Evolutionary conservation across 2,113 vertebrate species (phyloP), one percentile per base, ranked within the genome.

Genomic region (Psittacula cyanocephala): DNA sequence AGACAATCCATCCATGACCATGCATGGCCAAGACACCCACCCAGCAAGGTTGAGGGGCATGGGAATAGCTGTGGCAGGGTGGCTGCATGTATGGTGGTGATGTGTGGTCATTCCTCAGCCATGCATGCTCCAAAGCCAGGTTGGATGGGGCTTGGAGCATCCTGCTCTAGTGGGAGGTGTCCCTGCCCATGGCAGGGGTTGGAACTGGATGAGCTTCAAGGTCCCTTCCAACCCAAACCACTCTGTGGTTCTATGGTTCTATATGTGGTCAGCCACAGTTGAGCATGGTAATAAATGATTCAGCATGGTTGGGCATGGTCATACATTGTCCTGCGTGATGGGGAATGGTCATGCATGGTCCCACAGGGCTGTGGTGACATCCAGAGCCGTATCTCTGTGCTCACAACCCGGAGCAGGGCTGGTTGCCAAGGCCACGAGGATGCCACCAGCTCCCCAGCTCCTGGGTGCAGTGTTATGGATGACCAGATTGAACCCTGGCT

Each of bases 391-490:
- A 4, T 16, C 24, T 5, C 69, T 7, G 50, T 43, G 69, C 35
- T 52, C 59, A 9, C 27, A 67, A 39, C 41, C 60, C 2, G 35
- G 60, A 9, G 37, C 49, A 53, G 80, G 41, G 29, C 65, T 3
- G 3, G 19, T 39, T 3, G 0, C 57, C 25, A 13, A 39, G 52
- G 47, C 9, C 65, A 17, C 0, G 1, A 44, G 49, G 63, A 37
- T 16, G 33, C 65, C 0, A 1, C 55, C 68, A 63, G 71, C 77
- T 43, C 75, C 1, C 39, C 80, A 47, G 69, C 75, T 47, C 63
- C 33, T 0, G 0, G 9, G 33, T 19, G 62, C 47, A 9, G 39
- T 6, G 4, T 85, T n/a, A 75, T 7, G 5, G 93, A 65, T 55
- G 81, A 5, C 88, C 86, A 24, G 22, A 74, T 60, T 10, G 2